phyloP scores from a whole-genome alignment of 2,113 vertebrate genomes.

The Podarcis raffonei region DNA sequence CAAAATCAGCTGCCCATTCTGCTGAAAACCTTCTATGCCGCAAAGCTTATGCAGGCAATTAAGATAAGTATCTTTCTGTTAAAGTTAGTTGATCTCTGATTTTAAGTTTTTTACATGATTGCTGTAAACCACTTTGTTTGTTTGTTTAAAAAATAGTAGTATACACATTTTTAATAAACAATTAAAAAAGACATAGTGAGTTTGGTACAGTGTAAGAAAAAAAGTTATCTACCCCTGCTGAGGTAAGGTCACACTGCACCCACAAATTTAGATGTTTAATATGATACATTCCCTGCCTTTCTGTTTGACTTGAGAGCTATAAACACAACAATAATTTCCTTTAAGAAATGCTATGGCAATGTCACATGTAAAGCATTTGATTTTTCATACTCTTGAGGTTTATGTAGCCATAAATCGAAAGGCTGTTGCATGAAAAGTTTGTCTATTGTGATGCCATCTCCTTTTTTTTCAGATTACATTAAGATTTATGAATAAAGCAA shows the following conservation, averaged over 20 bases:
- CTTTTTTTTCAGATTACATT: neutral
- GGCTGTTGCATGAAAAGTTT: neutral
- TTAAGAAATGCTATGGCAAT: neutral
- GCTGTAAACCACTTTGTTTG: no score
- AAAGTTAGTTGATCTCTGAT: no score
- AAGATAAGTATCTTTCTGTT: no score
- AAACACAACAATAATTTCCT: slow-evolving; percentile 11
- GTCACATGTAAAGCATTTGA: slow-evolving; percentile 14
- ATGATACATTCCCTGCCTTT: neutral
- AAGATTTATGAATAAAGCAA: neutral
- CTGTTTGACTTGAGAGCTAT: neutral
- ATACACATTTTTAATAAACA: no score
- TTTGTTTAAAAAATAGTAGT: no score
- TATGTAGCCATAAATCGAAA: neutral
- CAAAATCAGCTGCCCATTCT: no score
- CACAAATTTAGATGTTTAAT: neutral
- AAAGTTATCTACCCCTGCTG: neutral
- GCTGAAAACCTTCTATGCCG: no score
- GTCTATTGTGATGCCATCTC: neutral
- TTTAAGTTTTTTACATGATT: no score
- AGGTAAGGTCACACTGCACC: neutral
- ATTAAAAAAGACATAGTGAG: neutral
- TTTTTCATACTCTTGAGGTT: neutral
- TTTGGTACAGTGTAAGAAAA: neutral
- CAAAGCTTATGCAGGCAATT: no score